Percentiles rank a stretch among this genome's conserved stretches.
Evolutionary conservation across 1,140 invertebrate genomes (phyloP).

Genomic region (Belonocnema kinseyi): DNA sequence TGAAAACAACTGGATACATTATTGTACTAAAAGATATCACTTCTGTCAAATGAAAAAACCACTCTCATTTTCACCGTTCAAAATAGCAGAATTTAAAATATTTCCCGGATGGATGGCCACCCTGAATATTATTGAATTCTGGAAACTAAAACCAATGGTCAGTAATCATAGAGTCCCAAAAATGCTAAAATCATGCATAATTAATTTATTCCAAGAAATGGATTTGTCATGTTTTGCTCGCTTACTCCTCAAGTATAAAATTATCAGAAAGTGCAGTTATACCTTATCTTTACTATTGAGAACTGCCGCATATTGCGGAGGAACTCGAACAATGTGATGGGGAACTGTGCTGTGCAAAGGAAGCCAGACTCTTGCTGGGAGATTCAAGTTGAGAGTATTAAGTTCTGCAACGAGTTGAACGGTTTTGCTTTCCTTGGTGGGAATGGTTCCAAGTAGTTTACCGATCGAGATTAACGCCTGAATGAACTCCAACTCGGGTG

Average conservation of each 20-base stretch:
- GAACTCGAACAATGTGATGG: constrained; percentile 93
- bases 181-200: too few relatives aligned
- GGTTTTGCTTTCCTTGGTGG: constrained; percentile 96
- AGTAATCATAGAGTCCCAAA: too few relatives aligned
- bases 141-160: too few relatives aligned
- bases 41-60: too few relatives aligned
- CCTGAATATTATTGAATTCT: too few relatives aligned
- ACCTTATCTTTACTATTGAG: constrained; percentile 99
- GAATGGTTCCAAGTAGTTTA: constrained; percentile 90
- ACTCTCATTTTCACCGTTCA: too few relatives aligned
- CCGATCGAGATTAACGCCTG: constrained; percentile 93
- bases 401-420: constrained; percentile 93
- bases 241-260: background rate
- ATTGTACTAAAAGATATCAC: too few relatives aligned
- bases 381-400: constrained; percentile 94
- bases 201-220: too few relatives aligned
- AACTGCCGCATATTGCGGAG: constrained; percentile 95
- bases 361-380: constrained; percentile 98
- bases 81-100: too few relatives aligned
- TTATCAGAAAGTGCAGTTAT: constrained; percentile 45
- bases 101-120: too few relatives aligned
- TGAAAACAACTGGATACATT: too few relatives aligned
- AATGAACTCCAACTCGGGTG: constrained; percentile 92
- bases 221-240: too few relatives aligned
- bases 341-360: constrained; percentile 85